A percentile compares a stretch with the other conserved stretches of the same genome.
Conservation (phyloP, 2,797 vertebrate genomes). For the Thripadectes ignobilis region DNA sequence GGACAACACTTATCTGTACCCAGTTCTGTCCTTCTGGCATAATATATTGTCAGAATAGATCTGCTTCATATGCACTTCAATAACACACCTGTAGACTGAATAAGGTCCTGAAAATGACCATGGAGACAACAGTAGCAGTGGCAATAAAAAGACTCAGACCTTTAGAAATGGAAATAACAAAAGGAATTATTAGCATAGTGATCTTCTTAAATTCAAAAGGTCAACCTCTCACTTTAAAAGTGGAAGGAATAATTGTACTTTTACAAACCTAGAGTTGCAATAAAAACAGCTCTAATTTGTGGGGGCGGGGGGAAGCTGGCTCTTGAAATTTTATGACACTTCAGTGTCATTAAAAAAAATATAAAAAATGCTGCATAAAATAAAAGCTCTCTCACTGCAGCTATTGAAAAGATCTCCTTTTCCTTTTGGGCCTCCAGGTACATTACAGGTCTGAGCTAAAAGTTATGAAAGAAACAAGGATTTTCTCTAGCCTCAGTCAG, state of each 20-base stretch:
- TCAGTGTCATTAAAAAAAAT: neutral
- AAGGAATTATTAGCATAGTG: slow-evolving; percentile 1
- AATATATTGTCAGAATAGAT: neutral
- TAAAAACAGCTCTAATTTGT: neutral
- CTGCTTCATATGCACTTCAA: neutral
- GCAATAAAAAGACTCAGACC: slow-evolving; percentile 8
- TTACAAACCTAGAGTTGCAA: neutral
- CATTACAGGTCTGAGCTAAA: neutral
- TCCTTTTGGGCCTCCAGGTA: neutral
- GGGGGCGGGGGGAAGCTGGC: neutral
- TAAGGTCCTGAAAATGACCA: neutral
- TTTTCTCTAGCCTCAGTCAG: neutral
- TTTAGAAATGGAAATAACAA: neutral
- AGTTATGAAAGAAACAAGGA: neutral
- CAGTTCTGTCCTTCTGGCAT: neutral
- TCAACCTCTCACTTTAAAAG: neutral
- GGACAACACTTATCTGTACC: neutral
- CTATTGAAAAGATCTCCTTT: neutral
- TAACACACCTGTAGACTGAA: neutral
- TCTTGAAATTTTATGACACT: neutral
- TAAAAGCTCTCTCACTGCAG: neutral
- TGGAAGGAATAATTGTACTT: neutral
- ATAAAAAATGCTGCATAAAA: neutral
- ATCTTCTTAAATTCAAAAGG: neutral
- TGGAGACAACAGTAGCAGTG: neutral